Conservation (phyloP, 2,888 invertebrate species). For the Blastobasis lacticolella region DNA sequence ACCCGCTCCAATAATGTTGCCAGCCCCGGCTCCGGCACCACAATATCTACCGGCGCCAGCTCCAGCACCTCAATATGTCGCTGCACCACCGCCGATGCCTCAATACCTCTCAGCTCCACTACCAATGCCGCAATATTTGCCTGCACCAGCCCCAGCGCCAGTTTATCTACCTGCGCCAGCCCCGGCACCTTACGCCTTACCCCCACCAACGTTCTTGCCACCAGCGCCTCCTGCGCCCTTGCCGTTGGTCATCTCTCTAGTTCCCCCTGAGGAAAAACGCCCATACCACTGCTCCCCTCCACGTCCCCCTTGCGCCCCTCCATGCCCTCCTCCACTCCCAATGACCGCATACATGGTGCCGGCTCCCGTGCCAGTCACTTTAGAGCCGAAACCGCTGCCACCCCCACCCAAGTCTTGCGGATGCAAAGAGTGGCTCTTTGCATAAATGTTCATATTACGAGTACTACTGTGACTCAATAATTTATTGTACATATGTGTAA, state of each 20-base stretch:
- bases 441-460: too few species aligned
- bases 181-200: slow-evolving; percentile 10
- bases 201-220: slow-evolving; percentile 10
- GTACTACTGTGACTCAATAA: too few species aligned
- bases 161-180: slow-evolving; percentile 14
- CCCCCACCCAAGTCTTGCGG: slow-evolving; percentile 15
- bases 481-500: too few species aligned
- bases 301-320: slow-evolving; percentile 15
- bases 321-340: slow-evolving; percentile 32
- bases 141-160: slow-evolving; percentile 16
- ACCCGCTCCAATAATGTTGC: slow-evolving; percentile 10
- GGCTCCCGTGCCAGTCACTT: slow-evolving; percentile 47
- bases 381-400: slow-evolving; percentile 50
- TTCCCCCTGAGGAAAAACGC: slow-evolving; percentile 17
- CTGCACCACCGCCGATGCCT: background rate
- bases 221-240: slow-evolving; percentile 9
- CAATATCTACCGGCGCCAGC: slow-evolving; percentile 17
- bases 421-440: background rate
- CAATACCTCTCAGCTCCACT: slow-evolving; percentile 6
- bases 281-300: slow-evolving; percentile 10
- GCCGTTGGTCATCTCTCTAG: slow-evolving; percentile 1
- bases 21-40: slow-evolving; percentile 14
- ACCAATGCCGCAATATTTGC: slow-evolving; percentile 9
- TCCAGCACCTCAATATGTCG: background rate
- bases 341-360: slow-evolving; percentile 57